Evolutionary conservation across 2,888 invertebrate genomes (phyloP), one percentile per base, ranked within the genome.

Genomic region (Parnassius mnemosyne): DNA sequence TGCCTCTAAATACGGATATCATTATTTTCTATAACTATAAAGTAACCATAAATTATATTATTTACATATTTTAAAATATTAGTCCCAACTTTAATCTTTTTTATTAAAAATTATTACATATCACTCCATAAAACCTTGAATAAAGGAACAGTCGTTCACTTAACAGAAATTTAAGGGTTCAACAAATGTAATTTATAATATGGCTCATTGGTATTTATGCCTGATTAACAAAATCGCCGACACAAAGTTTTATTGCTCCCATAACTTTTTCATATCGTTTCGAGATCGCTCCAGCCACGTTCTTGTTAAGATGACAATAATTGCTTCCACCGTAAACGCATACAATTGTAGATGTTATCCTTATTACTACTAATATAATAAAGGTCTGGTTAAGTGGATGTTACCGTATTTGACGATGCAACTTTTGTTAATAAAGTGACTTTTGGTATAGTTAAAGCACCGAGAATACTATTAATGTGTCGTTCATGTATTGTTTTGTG

Each of bases 141-240:
- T 41, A 51, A 61, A 13, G 13, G 13, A 10, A n/a, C 57, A 53
- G 53, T 57, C 53, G 57, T 53, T 47, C 51, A 56, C 50, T 34
- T 58, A 58, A 57, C 44, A 12, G 49, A 11, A 41, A 58, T 57
- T 64, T 53, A 56, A 64, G 56, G 52, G 61, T 44, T 58, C 42
- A 43, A 34, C 46, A 20, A 52, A 42, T 42, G 41, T 57, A 59
- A 59, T 59, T 61, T 65, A 62, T 47, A 16, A 65, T 67, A 70
- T 71, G 69, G 69, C 69, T 69, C 71, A 68, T 73, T 64, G 73
- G 76, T 78, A 79, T 83, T 85, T 78, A 75, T 82, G 82, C 80
- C 76, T 77, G 72, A 75, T 84, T 82, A 84, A 81, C 80, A 76
- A 78, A 77, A 71, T 72, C 69, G 69, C 69, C 71, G 76, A 75